phyloP scores from a whole-genome alignment of 2,113 vertebrate species.

The Fregetta grallaria region DNA sequence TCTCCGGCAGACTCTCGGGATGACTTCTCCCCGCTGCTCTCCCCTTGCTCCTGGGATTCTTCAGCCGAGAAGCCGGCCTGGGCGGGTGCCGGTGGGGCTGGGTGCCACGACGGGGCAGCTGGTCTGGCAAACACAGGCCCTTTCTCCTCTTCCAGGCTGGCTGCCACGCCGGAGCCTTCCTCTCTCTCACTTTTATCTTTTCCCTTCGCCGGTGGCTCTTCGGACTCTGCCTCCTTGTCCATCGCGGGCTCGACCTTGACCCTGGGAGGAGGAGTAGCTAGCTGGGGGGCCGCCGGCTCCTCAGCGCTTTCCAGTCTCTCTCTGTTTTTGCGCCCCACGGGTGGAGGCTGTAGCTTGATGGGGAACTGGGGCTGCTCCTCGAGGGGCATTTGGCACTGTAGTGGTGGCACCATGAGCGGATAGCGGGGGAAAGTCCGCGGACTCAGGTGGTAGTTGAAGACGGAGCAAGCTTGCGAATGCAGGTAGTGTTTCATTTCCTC shows the following conservation, averaged over 20 bases:
- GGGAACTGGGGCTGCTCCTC: conserved; percentile 74
- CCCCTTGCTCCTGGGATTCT: conserved; percentile 28
- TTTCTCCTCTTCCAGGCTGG: neutral
- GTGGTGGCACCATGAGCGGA: conserved; percentile 70
- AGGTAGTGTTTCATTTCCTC: conserved; percentile 85
- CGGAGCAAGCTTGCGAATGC: conserved; percentile 79
- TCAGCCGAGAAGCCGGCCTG: neutral
- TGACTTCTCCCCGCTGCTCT: neutral
- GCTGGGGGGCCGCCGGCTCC: neutral
- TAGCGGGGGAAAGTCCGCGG: conserved; percentile 79
- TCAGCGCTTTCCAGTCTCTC: conserved; percentile 58
- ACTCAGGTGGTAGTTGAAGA: conserved; percentile 82
- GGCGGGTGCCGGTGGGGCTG: accelerated
- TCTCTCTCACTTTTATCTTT: neutral
- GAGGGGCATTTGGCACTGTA: conserved; percentile 62
- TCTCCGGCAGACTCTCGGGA: neutral
- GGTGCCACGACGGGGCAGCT: neutral
- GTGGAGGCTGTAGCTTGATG: conserved; percentile 78
- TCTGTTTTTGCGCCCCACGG: conserved; percentile 66
- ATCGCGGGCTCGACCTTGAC: conserved; percentile 67
- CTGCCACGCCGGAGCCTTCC: neutral
- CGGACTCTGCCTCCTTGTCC: conserved; percentile 41
- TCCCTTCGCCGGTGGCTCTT: neutral
- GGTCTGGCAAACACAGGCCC: conserved; percentile 56
- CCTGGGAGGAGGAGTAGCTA: neutral